phyloP scores from a whole-genome alignment of 2,888 invertebrate genomes.

The Eurytoma californica region DNA sequence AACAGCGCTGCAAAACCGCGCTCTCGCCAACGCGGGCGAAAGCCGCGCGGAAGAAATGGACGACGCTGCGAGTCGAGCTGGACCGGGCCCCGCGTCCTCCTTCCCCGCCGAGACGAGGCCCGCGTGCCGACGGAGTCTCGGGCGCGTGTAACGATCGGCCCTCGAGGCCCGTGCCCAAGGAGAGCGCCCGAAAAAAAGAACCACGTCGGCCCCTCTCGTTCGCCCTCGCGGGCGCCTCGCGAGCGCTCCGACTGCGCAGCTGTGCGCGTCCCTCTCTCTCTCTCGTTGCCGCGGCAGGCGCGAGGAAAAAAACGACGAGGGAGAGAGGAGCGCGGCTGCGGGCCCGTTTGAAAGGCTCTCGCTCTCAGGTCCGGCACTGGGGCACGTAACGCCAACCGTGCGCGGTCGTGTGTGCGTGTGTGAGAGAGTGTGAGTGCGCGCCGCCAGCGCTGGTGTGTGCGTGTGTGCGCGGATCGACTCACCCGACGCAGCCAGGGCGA shows the following conservation, averaged over 20 bases:
- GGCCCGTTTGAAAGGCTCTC: conserved; percentile 25
- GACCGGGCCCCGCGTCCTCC: too few relatives aligned
- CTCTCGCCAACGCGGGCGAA: too few relatives aligned
- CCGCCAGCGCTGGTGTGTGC: conserved; percentile 10
- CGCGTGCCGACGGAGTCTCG: too few relatives aligned
- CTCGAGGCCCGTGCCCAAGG: too few relatives aligned
- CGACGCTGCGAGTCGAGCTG: too few relatives aligned
- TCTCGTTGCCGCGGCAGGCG: neutral
- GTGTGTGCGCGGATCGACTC: conserved; percentile 61
- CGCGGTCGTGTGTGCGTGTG: neutral
- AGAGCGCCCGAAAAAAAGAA: too few relatives aligned
- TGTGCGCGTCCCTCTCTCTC: too few relatives aligned
- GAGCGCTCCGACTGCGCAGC: too few relatives aligned
- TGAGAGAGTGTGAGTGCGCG: neutral
- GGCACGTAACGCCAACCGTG: neutral
- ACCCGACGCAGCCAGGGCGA: conserved; percentile 74
- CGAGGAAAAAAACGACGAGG: neutral
- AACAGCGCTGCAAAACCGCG: too few relatives aligned
- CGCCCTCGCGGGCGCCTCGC: neutral
- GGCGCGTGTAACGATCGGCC: conserved; percentile 14
- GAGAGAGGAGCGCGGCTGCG: neutral
- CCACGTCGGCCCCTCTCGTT: neutral
- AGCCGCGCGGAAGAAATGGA: neutral
- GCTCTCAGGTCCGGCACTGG: neutral
- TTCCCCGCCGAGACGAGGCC: too few relatives aligned